phyloP scores from a whole-genome alignment of 2,113 vertebrate species.

The Syrrhaptes paradoxus region DNA sequence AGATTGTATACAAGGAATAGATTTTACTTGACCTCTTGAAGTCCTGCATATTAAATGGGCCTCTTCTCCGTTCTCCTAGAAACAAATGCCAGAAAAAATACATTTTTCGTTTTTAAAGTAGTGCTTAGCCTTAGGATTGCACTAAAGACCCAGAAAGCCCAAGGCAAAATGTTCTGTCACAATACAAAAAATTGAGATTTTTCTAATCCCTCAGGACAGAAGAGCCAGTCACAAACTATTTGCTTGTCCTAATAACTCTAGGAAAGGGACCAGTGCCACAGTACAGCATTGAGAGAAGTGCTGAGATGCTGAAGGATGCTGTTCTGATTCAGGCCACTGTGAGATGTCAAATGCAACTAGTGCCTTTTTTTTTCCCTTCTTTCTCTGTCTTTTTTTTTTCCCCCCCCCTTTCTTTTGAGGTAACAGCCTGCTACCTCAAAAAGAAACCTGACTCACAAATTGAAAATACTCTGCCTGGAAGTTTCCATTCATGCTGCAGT shows the following conservation, averaged over 20 bases:
- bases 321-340: background rate
- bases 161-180: background rate
- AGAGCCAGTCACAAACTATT: background rate
- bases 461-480: background rate
- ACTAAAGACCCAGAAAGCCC: background rate
- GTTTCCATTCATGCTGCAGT: background rate
- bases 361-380: background rate
- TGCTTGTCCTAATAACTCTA: background rate
- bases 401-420: background rate
- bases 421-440: background rate
- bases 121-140: background rate
- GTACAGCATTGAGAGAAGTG: background rate
- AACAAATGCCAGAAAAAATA: background rate
- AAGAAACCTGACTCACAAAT: background rate
- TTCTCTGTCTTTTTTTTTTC: no score
- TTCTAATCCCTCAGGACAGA: background rate
- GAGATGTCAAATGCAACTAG: background rate
- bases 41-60: background rate
- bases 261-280: background rate
- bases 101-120: background rate
- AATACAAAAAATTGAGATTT: background rate
- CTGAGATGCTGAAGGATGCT: background rate
- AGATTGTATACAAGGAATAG: constrained; percentile 12
- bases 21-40: constrained; percentile 32
- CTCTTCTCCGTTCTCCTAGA: background rate